Evolutionary conservation across 2,113 vertebrate species (phyloP), one percentile per base, ranked within the genome.

Genomic region (Carassius carassius): DNA sequence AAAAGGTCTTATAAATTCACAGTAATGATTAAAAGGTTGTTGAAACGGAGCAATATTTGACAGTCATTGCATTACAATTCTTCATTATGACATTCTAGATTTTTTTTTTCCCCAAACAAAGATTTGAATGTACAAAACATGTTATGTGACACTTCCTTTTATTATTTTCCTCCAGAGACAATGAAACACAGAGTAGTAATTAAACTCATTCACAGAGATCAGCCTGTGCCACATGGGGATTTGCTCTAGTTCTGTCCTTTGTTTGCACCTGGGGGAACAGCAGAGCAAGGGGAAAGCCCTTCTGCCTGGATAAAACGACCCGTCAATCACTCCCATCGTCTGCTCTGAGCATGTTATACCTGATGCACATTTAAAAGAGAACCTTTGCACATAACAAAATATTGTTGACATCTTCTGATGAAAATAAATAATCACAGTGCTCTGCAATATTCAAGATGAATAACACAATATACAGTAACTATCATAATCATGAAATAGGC

Each of bases 181-280:
- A 29, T 73, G 8, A 73, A 73, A 23, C 72, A 75, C 73, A 72
- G 69, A 41, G 58, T 44, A 79, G 35, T 81, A 49, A 80, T 80
- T 80, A 80, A 65, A 67, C 56, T 32, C 44, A 51, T 67, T 81
- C 35, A 67, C 1, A 81, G 32, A 79, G 62, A 81, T 67, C 78
- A 32, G 62, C 37, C 37, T 51, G 8, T 47, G 44, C 78, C 62
- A 67, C 78, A 47, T 65, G 60, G 23, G 78, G 78, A 25, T 81
- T 81, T 67, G 41, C 62, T 67, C 41, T 47, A 65, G 37, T 25
- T 67, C 62, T 67, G 62, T 65, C 35, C 41, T 67, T 81, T 81
- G 37, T 81, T 81, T 44, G 19, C 41, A 49, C 62, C 23, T 67
- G 41, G 16, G 16, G 78, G 25, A 67, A 14, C 62, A 81, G 62